Conservation (phyloP, 2,888 invertebrate species). For the Hemicrepidius hirtus region DNA sequence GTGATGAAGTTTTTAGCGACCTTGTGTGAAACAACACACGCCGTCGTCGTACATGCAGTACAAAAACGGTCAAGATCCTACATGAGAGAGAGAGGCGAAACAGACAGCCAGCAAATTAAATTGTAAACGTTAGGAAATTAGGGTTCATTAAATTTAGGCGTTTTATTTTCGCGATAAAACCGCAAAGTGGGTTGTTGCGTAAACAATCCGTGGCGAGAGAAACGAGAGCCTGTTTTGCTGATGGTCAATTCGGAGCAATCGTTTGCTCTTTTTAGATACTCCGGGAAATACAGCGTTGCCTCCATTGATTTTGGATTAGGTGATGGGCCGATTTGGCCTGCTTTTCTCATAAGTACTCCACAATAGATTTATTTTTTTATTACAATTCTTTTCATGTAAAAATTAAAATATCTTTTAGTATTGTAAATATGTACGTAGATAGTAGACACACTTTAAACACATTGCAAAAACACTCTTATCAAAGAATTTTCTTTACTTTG, state of each 20-base stretch:
- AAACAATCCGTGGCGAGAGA: conserved; percentile 4
- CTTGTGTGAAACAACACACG: conserved; percentile 23
- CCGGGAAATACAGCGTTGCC: conserved; percentile 1
- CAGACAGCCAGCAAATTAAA: background rate
- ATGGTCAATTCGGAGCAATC: conserved; percentile 18
- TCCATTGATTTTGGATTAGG: conserved; percentile 15
- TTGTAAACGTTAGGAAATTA: conserved; percentile 13
- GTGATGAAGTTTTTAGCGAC: conserved; percentile 29
- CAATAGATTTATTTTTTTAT: no score
- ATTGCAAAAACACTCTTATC: no score
- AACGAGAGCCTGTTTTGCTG: background rate
- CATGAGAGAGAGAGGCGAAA: no score
- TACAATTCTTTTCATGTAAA: no score
- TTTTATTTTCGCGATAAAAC: conserved; percentile 27
- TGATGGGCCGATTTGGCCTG: background rate
- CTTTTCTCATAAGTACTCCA: no score
- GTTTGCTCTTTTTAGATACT: conserved; percentile 10
- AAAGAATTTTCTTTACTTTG: no score
- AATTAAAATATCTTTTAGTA: no score
- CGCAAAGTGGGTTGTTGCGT: conserved; percentile 9
- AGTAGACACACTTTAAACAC: no score
- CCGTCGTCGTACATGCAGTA: background rate
- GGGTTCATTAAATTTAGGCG: conserved; percentile 7
- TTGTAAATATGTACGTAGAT: no score
- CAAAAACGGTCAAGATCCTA: conserved; percentile 30